Percentiles rank a stretch among this genome's conserved stretches.
These are phyloP conservation scores for Trichopoda pennipes DNA, from an alignment of 2,888 invertebrate genomes.

Conservation along the genomic window DNA sequence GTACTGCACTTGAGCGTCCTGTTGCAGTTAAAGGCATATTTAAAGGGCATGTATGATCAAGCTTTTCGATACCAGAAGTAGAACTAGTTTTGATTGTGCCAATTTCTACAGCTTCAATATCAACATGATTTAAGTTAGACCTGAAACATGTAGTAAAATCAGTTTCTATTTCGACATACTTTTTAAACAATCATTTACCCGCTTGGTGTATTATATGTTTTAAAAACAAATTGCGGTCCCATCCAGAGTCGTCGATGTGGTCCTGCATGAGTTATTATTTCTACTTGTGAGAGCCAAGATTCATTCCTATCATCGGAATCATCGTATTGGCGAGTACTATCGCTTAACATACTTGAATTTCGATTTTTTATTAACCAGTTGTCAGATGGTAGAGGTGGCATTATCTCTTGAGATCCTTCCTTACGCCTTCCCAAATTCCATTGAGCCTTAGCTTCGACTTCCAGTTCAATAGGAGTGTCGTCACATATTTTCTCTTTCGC, in stretches of 20 bases:
- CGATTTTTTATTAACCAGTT: slow-evolving; percentile 85
- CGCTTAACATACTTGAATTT: slow-evolving; percentile 76
- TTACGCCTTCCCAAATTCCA: slow-evolving; percentile 89
- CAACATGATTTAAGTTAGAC: slow-evolving; percentile 86
- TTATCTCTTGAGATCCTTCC: slow-evolving; percentile 84
- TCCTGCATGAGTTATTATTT: slow-evolving; percentile 97
- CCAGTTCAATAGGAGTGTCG: slow-evolving; percentile 92
- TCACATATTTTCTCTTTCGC: slow-evolving; percentile 93
- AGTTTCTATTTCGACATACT: slow-evolving; percentile 17
- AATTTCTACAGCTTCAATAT: slow-evolving; percentile 89
- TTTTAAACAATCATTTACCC: slow-evolving; percentile 82
- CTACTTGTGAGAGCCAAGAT: slow-evolving; percentile 97
- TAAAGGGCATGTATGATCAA: slow-evolving; percentile 93
- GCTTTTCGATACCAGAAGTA: slow-evolving; percentile 63
- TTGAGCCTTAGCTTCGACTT: slow-evolving; percentile 92
- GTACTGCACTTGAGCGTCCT: slow-evolving; percentile 85
- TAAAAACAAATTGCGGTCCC: slow-evolving; percentile 99
- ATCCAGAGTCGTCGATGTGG: slow-evolving; percentile 98
- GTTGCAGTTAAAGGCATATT: slow-evolving; percentile 91
- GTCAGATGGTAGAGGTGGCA: slow-evolving; percentile 88
- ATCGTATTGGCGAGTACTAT: slow-evolving; percentile 77
- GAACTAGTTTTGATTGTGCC: slow-evolving; percentile 81
- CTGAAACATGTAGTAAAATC: slow-evolving; percentile 79
- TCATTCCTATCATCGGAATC: slow-evolving; percentile 83
- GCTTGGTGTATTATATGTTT: slow-evolving; percentile 90